phyloP scores from a whole-genome alignment of 2,113 vertebrate genomes.

The Geococcyx californianus region DNA sequence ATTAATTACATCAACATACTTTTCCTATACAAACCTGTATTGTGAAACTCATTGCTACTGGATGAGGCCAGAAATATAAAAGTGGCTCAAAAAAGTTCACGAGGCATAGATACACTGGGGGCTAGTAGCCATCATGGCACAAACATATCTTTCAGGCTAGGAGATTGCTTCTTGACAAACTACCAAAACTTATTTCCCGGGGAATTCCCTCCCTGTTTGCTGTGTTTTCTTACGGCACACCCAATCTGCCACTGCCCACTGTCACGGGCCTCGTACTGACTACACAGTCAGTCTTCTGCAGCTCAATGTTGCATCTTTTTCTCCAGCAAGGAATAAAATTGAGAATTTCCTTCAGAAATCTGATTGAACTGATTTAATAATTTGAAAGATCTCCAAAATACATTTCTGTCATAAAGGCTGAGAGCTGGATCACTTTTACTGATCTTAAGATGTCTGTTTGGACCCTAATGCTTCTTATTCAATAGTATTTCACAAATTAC shows the following conservation, averaged over 20 bases:
- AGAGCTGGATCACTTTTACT: neutral
- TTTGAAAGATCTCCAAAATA: neutral
- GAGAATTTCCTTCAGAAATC: neutral
- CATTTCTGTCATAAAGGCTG: neutral
- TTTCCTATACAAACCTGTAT: neutral
- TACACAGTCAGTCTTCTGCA: neutral
- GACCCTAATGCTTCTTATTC: neutral
- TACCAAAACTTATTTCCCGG: neutral
- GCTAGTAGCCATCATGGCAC: neutral
- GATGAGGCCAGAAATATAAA: neutral
- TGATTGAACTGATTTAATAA: neutral
- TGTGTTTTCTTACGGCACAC: neutral
- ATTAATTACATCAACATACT: neutral
- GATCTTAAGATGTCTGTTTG: neutral
- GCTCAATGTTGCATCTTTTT: neutral
- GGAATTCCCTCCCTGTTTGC: accelerated
- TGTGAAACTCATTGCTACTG: neutral
- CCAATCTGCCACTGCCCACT: neutral
- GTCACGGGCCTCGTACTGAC: neutral
- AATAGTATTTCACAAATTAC: neutral
- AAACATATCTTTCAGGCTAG: neutral
- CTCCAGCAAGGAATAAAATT: neutral
- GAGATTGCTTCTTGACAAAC: neutral
- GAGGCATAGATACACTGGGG: accelerated
- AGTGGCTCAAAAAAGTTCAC: neutral